Evolutionary conservation across 1,140 invertebrate species (phyloP).

Genomic region (Hormaphis cornu): DNA sequence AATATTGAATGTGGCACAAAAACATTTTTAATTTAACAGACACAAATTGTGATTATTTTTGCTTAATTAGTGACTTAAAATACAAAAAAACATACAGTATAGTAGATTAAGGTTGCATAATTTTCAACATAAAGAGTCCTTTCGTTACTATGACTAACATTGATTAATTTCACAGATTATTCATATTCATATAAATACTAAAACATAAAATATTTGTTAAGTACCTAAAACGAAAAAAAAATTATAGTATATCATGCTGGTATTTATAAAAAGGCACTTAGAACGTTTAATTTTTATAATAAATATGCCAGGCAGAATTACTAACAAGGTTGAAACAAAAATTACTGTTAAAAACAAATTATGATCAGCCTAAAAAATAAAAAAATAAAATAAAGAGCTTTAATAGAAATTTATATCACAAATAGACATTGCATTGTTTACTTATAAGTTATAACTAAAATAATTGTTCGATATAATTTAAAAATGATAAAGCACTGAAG

Average conservation of each 20-base stretch:
- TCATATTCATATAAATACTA: background rate
- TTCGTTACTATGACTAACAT: conserved; percentile 4
- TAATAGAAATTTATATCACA: conserved; percentile 21
- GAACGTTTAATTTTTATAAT: background rate
- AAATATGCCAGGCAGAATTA: background rate
- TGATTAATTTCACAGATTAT: background rate
- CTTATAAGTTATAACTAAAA: conserved; percentile 13
- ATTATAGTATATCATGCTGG: background rate
- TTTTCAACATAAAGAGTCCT: background rate
- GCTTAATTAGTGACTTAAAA: background rate
- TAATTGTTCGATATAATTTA: conserved; percentile 22
- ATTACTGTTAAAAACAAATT: background rate
- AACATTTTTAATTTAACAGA: background rate
- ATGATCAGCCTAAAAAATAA: background rate
- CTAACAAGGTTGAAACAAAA: background rate
- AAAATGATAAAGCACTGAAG: background rate
- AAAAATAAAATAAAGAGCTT: background rate
- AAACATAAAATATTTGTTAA: conserved; percentile 7
- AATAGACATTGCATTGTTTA: conserved; percentile 28
- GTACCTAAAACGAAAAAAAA: conserved; percentile 5
- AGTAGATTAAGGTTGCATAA: background rate
- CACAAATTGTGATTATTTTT: background rate
- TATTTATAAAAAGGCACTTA: background rate
- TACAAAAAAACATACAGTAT: background rate
- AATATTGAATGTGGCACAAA: conserved; percentile 17